Evolutionary conservation across 2,888 invertebrate species (phyloP), one percentile per base, ranked within the genome.

Genomic region (Caenorhabditis japonica): DNA sequence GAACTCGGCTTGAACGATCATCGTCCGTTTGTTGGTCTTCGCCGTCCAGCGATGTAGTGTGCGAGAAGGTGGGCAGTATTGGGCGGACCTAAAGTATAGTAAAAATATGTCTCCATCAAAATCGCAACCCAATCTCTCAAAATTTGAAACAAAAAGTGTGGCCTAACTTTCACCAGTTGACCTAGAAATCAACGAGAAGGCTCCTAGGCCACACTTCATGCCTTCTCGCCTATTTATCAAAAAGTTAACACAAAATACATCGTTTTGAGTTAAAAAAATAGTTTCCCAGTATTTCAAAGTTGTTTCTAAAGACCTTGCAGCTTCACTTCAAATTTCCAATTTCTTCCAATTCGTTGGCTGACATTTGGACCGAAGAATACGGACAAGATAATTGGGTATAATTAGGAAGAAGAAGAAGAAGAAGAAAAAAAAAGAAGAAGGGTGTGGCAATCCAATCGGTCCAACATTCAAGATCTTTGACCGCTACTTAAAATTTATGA

Each of bases 1-100:
- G 84, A 7, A 82, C 84, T 8, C 83, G 79, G 13, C 58, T 61
- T 27, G 72, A 56, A 34, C 76, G 74, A 23, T 61, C 61, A 7
- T 46, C 49, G 21, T 61, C 75, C n/a, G 23, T 15, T 21, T 41
- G 41, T 19, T 38, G 51, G 19, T 70, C 71, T 17, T 25, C 17
- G 13, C 58, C 59, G 19, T 69, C 75, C 10, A 46, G 3, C 27
- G 44, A 21, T 3, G 47, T n/a, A 3, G 46, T 19, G 34, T 56
- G 69, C 21, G 70, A 27, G 12, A 60, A 25, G 4, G 69, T 60
- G 17, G 43, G 70, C 34, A 74, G 44, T 27, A 66, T 60, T 52
- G 76, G 76, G 13, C 79, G 76, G 3, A 72, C 59, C 80, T 77
- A 62, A 19, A 64, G 68, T 12, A 25, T 43, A 30, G 30, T 34